A percentile compares a stretch with the other conserved stretches of the same genome.
Evolutionary conservation across 2,888 invertebrate genomes (phyloP).

Genomic region (Diarsia brunnea): DNA sequence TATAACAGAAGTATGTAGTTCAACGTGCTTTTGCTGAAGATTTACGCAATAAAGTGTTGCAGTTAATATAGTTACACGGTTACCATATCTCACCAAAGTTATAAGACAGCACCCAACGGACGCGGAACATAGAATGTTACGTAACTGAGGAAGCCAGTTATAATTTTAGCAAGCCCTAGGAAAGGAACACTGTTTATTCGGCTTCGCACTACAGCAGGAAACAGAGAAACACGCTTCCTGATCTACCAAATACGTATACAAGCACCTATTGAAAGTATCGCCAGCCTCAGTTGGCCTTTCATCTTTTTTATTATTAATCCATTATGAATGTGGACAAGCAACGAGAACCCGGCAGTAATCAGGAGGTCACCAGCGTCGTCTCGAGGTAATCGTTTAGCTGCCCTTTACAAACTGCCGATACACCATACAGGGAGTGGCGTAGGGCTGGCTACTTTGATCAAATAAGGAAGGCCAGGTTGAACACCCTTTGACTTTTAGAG

Average conservation of each 20-base stretch:
- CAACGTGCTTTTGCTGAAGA: slow-evolving; percentile 49
- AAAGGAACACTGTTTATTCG: slow-evolving; percentile 45
- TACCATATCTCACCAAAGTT: slow-evolving; percentile 33
- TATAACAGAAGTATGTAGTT: slow-evolving; percentile 48
- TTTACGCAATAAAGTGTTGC: slow-evolving; percentile 37
- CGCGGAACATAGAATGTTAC: slow-evolving; percentile 31
- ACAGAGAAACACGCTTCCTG: slow-evolving; percentile 77
- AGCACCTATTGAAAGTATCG: slow-evolving; percentile 74
- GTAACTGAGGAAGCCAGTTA: slow-evolving; percentile 29
- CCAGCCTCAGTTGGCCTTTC: slow-evolving; percentile 79
- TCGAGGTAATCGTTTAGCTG: slow-evolving; percentile 81
- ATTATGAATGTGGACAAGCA: slow-evolving; percentile 72
- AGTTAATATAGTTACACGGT: slow-evolving; percentile 26
- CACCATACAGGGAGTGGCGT: slow-evolving; percentile 75
- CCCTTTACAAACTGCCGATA: slow-evolving; percentile 78
- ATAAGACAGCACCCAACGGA: slow-evolving; percentile 18
- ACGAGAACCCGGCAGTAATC: slow-evolving; percentile 83
- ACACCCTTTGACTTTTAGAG: slow-evolving; percentile 42
- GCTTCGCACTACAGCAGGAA: slow-evolving; percentile 70
- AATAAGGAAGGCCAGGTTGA: slow-evolving; percentile 35
- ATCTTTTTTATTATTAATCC: slow-evolving; percentile 79
- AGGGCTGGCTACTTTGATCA: slow-evolving; percentile 57
- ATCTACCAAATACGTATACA: slow-evolving; percentile 76
- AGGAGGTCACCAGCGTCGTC: slow-evolving; percentile 76
- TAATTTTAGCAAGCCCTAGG: slow-evolving; percentile 42